These are phyloP conservation scores for Macrochelys suwanniensis DNA, from an alignment of 2,797 vertebrate species.

Conservation along the genomic window DNA sequence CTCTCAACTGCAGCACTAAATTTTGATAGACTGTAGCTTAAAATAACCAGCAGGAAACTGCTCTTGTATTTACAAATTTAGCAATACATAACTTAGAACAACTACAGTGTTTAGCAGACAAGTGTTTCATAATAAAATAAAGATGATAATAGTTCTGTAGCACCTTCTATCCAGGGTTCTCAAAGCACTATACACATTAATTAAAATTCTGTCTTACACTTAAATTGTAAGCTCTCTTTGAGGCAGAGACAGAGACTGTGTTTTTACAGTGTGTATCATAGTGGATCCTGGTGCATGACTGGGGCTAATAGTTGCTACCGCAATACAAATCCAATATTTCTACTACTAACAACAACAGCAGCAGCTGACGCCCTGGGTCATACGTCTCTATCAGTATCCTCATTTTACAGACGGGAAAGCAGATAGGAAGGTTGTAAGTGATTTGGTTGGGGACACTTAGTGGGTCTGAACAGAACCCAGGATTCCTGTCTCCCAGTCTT, in stretches of 20 bases:
- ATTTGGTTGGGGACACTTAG: not conserved
- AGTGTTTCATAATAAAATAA: not conserved
- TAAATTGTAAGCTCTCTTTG: not conserved
- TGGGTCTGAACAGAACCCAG: not conserved
- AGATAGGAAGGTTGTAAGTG: not conserved
- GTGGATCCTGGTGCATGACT: fast-evolving
- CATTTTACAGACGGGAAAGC: fast-evolving
- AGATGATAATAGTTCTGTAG: not conserved
- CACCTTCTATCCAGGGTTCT: not conserved
- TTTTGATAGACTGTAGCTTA: not conserved
- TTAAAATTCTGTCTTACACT: not conserved
- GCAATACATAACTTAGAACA: not conserved
- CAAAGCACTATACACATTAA: not conserved
- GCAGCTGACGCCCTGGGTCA: not conserved
- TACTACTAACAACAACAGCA: not conserved
- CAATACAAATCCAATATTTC: not conserved
- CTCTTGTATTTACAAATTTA: fast-evolving
- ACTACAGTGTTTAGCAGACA: not conserved
- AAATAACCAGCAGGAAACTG: not conserved
- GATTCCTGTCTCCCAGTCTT: not conserved
- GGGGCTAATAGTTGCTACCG: not conserved
- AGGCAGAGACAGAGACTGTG: not conserved
- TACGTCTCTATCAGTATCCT: fast-evolving
- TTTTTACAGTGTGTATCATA: not conserved
- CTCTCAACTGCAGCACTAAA: not conserved